A percentile compares a stretch with the other conserved stretches of the same genome.
Conservation (phyloP, 1,140 invertebrate species). For the Doryteuthis pealeii region DNA sequence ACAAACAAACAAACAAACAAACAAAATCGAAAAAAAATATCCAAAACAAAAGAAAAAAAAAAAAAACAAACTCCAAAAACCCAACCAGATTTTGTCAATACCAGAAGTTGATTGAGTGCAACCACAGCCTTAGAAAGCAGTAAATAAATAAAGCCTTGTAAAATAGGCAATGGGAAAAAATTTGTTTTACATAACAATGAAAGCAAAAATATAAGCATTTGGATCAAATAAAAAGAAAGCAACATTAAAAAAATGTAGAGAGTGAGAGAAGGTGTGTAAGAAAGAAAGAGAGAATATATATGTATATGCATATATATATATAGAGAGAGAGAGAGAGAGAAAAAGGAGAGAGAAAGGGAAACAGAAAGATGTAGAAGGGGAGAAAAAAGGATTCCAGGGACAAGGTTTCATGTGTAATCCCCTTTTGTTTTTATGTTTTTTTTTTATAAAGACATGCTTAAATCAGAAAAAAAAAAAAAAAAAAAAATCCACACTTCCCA, state of each 20-base stretch:
- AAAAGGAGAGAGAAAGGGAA: not conserved
- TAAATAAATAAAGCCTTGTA: no score
- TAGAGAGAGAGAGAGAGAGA: not conserved
- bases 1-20: no score
- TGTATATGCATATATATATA: no score
- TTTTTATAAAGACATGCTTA: no score
- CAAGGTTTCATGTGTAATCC: not conserved
- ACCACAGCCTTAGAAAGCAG: no score
- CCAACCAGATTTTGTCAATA: slow-evolving; percentile 1
- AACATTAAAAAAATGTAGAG: not conserved
- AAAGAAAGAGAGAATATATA: not conserved
- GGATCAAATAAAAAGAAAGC: not conserved
- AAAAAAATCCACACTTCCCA: no score
- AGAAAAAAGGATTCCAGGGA: slow-evolving; percentile 16
- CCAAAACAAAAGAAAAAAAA: slow-evolving; percentile 17
- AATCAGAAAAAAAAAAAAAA: no score
- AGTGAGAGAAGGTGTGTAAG: not conserved
- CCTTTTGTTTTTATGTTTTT: no score
- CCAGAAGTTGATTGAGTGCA: no score
- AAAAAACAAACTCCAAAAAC: slow-evolving; percentile 6
- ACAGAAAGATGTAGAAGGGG: slow-evolving; percentile 13
- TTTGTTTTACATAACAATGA: not conserved
- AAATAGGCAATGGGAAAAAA: no score
- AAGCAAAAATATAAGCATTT: not conserved
- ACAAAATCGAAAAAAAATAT: no score